A percentile compares a stretch with the other conserved stretches of the same genome.
phyloP scores from a whole-genome alignment of 2,797 vertebrate genomes.

The Gymnoscopelus microlampas region DNA sequence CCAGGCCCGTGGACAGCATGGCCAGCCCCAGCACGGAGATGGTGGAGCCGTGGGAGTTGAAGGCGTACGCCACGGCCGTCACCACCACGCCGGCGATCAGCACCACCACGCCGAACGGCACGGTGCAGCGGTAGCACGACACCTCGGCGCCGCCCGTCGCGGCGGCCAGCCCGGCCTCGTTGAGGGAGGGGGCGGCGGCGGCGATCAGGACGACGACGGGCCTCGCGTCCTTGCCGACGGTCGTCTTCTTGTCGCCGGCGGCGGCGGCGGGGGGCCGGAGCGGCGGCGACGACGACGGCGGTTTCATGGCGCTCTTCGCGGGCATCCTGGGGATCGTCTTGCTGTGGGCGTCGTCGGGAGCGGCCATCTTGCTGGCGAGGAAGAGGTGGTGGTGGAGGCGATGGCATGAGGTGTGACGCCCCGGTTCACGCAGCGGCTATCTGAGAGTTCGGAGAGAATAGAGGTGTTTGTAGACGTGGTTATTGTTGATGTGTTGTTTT shows the following conservation, averaged over 20 bases:
- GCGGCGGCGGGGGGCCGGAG: conserved; percentile 50
- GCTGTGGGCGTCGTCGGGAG: conserved; percentile 81
- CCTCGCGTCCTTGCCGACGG: conserved; percentile 3
- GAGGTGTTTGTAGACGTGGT: neutral
- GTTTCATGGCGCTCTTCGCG: conserved; percentile 35
- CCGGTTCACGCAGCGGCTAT: conserved; percentile 47
- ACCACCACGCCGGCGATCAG: conserved; percentile 89
- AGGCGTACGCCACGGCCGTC: conserved; percentile 89
- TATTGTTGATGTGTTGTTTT: too few species aligned
- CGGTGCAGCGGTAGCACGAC: conserved; percentile 90
- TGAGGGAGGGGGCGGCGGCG: conserved; percentile 76
- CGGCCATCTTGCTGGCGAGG: conserved; percentile 66
- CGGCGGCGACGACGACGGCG: conserved; percentile 18
- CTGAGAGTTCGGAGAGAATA: conserved; percentile 21
- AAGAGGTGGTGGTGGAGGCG: conserved; percentile 37
- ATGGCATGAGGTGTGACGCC: conserved; percentile 19
- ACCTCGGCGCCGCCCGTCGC: conserved; percentile 90
- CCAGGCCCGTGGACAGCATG: conserved; percentile 84
- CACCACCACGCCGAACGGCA: conserved; percentile 89
- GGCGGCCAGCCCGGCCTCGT: conserved; percentile 86
- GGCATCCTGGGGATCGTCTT: conserved; percentile 79
- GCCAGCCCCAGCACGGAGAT: conserved; percentile 91
- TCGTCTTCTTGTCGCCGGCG: too few species aligned
- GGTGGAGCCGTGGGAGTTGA: conserved; percentile 91
- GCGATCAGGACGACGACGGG: conserved; percentile 61